Evolutionary conservation across 2,888 invertebrate species (phyloP).

Genomic region (Pharmacophagus antenor): DNA sequence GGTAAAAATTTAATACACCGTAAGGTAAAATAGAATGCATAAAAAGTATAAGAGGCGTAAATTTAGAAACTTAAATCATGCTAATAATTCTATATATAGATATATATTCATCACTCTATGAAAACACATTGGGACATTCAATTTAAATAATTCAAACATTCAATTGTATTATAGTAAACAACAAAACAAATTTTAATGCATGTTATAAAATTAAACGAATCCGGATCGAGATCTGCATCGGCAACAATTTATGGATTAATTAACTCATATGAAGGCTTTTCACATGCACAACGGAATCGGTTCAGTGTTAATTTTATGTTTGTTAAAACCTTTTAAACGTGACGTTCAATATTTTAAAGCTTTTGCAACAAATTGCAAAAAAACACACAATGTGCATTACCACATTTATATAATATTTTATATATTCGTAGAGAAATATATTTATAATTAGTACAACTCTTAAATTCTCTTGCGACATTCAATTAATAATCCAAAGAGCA

Average conservation of each 20-base stretch:
- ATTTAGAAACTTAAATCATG: no score
- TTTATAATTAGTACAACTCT: neutral
- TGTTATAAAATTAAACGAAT: constrained; percentile 38
- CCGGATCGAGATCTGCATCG: constrained; percentile 37
- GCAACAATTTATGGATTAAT: constrained; percentile 38
- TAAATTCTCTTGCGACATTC: neutral
- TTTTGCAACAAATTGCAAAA: neutral
- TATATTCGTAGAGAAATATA: neutral
- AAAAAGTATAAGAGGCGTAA: no score
- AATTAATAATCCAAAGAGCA: neutral
- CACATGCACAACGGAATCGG: constrained; percentile 27
- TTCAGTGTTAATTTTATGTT: constrained; percentile 25
- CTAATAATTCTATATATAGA: no score
- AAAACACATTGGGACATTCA: neutral
- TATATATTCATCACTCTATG: neutral
- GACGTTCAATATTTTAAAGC: constrained; percentile 10
- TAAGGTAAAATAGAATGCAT: no score
- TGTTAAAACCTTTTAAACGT: constrained; percentile 27
- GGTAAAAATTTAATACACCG: no score
- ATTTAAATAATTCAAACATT: neutral
- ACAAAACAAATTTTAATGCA: constrained; percentile 25
- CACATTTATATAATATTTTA: neutral
- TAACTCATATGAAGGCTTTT: constrained; percentile 33
- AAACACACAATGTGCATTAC: neutral
- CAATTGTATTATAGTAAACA: constrained; percentile 17